Base-by-base conservation (phyloP, 1,140 invertebrate genomes). In the Oreohelix idahoensis region DNA sequence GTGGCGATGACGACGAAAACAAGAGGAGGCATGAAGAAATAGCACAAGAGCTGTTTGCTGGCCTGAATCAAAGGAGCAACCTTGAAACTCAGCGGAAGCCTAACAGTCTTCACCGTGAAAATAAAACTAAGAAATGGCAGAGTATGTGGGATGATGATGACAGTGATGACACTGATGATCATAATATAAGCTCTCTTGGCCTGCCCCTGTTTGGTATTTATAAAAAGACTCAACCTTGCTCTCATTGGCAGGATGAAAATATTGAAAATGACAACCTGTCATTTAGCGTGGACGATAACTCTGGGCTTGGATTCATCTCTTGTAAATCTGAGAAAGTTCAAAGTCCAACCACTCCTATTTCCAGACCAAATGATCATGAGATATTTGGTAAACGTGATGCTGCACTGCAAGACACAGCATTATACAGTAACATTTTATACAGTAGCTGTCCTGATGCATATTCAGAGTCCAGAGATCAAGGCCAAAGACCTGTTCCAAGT, bases 161-260 rank as follows among this genome's bases (percentile, higher is more conserved):
- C 5, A 42, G 71, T 71, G 32, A 42, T 70, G 39, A 35, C 26
- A n/a, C 8, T 58, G 63, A 66, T 32, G n/a, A 32, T 32, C 2
- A 35, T 32, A 66, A 11, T 66, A 32, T 23, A 74, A 42, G 71
- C 13, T 74, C 71, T 36, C 35, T 82, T 13, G 36, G 51, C n/a
- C 32, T 82, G 11, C 36, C 74, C 35, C 80, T 71, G 1, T 82
- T 82, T 82, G 80, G 80, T 15, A 49, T 82, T 23, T 32, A 70
- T 11, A 49, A 39, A 45, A 82, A 82, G 73, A 26, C 39, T 63
- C 29, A 53, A 15, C 13, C 75, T 23, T 0, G 5, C 5, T n/a
- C 42, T 35, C 51, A 26, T 17, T 63, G 58, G 58, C 15, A 39
- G 2, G 38, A 63, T 26, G 51, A 79, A 66, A 53, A 79, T 66